phyloP scores from a whole-genome alignment of 2,113 vertebrate species.

The Fregata magnificens region DNA sequence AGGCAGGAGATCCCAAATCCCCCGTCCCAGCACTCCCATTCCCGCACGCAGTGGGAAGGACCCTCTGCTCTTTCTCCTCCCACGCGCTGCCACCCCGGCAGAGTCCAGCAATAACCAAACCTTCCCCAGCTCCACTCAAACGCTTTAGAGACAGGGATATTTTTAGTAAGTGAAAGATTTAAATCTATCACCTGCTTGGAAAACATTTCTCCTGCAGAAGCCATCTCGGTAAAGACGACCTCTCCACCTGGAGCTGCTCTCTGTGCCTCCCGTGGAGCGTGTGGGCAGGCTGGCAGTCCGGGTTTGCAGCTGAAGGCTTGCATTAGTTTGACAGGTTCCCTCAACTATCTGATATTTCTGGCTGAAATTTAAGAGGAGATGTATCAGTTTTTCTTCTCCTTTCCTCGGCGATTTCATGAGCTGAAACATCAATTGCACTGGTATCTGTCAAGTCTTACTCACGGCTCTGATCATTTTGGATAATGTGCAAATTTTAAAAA shows the following conservation, averaged over 20 bases:
- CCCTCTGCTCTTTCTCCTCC: not conserved
- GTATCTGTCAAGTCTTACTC: not conserved
- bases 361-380: not conserved
- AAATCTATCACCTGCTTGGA: not conserved
- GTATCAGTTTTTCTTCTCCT: not conserved
- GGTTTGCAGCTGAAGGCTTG: not conserved
- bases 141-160: not conserved
- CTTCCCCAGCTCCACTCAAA: not conserved
- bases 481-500: not conserved
- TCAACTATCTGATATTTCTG: not conserved
- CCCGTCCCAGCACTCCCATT: not conserved
- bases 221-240: rapidly evolving
- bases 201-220: not conserved
- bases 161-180: not conserved
- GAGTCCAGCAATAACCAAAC: not conserved
- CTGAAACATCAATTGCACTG: not conserved
- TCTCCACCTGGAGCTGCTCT: not conserved
- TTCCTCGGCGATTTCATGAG: not conserved
- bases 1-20: not conserved
- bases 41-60: rapidly evolving
- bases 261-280: not conserved
- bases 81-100: rapidly evolving
- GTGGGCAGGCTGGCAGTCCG: not conserved
- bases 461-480: not conserved
- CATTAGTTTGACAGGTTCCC: not conserved